Percentiles rank a stretch among this genome's conserved stretches.
Conservation (phyloP, 1,140 invertebrate genomes). For the Bombus terrestris region DNA sequence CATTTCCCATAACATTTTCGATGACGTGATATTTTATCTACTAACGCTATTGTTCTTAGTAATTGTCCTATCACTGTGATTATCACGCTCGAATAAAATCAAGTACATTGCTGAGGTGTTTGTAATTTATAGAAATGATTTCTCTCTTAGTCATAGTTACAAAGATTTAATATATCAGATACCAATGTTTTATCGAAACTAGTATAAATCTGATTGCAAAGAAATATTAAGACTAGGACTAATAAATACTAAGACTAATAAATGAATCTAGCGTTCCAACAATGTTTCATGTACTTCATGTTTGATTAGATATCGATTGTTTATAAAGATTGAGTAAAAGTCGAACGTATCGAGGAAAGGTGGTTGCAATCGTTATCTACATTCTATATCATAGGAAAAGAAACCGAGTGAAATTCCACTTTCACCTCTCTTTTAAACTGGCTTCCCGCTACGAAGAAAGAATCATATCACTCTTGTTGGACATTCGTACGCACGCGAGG, state of each 20-base stretch:
- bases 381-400: constrained; percentile 24
- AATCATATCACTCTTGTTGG: constrained; percentile 6
- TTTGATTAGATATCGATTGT: too few species aligned
- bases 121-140: neutral
- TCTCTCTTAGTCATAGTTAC: neutral
- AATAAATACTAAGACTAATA: too few species aligned
- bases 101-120: neutral
- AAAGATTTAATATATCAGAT: neutral
- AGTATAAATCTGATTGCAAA: too few species aligned
- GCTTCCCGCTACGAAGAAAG: neutral
- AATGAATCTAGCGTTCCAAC: too few species aligned
- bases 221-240: too few species aligned
- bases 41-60: neutral
- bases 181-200: too few species aligned
- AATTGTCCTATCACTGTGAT: neutral
- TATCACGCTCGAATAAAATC: neutral
- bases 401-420: constrained; percentile 34
- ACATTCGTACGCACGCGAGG: neutral
- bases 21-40: neutral
- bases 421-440: constrained; percentile 23
- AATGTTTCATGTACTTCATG: too few species aligned
- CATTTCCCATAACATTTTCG: neutral
- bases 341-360: neutral
- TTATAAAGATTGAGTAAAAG: neutral
- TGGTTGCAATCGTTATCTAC: neutral